These are phyloP conservation scores for Melieria crassipennis DNA, from an alignment of 2,888 invertebrate genomes.

Conservation along the genomic window DNA sequence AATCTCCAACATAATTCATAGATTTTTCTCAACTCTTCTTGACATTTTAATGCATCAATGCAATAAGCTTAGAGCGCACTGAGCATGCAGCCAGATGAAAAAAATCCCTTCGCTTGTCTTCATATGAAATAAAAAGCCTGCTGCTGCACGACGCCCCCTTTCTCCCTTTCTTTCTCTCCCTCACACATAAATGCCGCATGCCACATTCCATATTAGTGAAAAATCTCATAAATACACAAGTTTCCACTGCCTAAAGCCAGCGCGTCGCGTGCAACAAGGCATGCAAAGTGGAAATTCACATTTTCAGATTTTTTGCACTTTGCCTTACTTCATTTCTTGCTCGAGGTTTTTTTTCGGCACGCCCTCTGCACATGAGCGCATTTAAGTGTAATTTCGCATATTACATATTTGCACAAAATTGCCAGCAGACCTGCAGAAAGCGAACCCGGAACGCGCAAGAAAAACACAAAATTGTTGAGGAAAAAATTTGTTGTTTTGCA, in stretches of 20 bases:
- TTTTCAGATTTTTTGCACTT: conserved; percentile 24
- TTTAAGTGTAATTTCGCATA: conserved; percentile 28
- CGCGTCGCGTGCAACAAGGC: conserved; percentile 15
- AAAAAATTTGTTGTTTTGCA: not conserved
- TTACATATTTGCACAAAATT: conserved; percentile 17
- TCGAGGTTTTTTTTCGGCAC: too few relatives aligned
- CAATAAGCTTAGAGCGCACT: too few relatives aligned
- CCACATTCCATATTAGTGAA: not conserved
- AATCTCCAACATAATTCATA: too few relatives aligned
- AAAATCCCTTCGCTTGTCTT: too few relatives aligned
- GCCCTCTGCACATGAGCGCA: not conserved
- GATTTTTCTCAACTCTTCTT: too few relatives aligned
- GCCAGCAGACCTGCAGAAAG: too few relatives aligned
- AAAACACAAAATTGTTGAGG: conserved; percentile 13
- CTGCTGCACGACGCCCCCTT: not conserved
- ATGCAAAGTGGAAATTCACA: conserved; percentile 31
- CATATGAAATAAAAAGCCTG: too few relatives aligned
- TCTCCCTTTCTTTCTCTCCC: not conserved
- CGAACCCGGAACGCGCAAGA: too few relatives aligned
- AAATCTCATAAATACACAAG: not conserved
- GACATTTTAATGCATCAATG: too few relatives aligned
- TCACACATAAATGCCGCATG: not conserved
- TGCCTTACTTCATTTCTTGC: conserved; percentile 10
- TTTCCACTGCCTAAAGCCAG: not conserved
- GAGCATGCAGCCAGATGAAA: too few relatives aligned